Evolutionary conservation across 1,140 invertebrate genomes (phyloP).

Genomic region (Leucophenga varia): DNA sequence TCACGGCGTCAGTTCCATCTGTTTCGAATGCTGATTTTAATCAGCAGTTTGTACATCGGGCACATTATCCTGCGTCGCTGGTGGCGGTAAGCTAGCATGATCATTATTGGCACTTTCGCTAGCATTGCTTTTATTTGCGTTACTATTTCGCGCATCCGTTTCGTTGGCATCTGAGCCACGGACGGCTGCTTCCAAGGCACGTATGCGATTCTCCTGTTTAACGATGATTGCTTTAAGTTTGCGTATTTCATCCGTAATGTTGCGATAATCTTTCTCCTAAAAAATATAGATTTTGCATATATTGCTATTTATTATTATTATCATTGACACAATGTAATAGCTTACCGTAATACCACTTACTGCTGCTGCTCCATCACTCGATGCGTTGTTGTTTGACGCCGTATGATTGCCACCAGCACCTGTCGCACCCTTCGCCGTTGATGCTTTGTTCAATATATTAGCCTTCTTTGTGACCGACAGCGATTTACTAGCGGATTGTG

Average conservation of each 20-base stretch:
- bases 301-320: too few species aligned
- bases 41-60: constrained; percentile 10
- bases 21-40: too few species aligned
- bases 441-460: constrained; percentile 69
- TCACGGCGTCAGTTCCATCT: too few species aligned
- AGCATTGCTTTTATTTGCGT: constrained; percentile 34
- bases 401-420: constrained; percentile 33
- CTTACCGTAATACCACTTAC: constrained; percentile 39
- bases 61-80: constrained; percentile 20
- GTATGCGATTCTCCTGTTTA: constrained; percentile 85
- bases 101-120: constrained; percentile 44
- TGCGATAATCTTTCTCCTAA: constrained; percentile 70
- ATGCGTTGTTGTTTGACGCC: constrained; percentile 42
- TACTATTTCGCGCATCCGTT: constrained; percentile 43
- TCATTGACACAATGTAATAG: background rate
- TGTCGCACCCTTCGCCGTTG: constrained; percentile 39
- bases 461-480: constrained; percentile 67
- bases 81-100: constrained; percentile 25
- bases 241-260: constrained; percentile 81
- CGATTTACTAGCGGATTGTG: constrained; percentile 58
- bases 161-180: constrained; percentile 34
- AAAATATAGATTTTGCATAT: background rate
- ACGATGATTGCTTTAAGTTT: constrained; percentile 91
- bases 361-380: constrained; percentile 27
- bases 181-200: constrained; percentile 59